Percentiles rank a stretch among this genome's conserved stretches.
Evolutionary conservation across 2,888 invertebrate species (phyloP).

Genomic region (Calliopum simillimum): DNA sequence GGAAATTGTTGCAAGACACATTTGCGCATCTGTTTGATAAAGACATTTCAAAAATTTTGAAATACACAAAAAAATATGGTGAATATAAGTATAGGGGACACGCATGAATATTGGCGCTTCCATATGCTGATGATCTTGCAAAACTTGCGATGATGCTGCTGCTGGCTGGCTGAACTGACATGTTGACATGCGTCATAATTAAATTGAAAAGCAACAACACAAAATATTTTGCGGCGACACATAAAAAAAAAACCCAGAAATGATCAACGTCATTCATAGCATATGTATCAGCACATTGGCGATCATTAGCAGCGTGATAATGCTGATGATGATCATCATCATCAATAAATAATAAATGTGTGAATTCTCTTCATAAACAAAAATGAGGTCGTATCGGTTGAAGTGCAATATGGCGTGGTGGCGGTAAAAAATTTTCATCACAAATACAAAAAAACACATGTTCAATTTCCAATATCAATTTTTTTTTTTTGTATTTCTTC

Average conservation of each 20-base stretch:
- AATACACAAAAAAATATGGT: too few relatives aligned
- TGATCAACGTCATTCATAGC: too few relatives aligned
- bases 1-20: conserved; percentile 21
- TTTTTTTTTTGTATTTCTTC: background rate
- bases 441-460: background rate
- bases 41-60: background rate
- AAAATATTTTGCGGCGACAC: background rate
- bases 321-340: background rate
- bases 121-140: too few relatives aligned
- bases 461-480: too few relatives aligned
- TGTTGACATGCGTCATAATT: background rate
- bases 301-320: background rate
- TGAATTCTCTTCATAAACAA: too few relatives aligned
- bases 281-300: too few relatives aligned
- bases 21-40: conserved; percentile 36
- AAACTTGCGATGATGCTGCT: too few relatives aligned
- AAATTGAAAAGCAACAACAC: conserved; percentile 11
- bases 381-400: conserved; percentile 31
- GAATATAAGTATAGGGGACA: too few relatives aligned
- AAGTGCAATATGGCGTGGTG: conserved; percentile 5
- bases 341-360: too few relatives aligned
- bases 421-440: background rate
- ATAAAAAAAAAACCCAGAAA: too few relatives aligned
- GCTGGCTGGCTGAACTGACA: too few relatives aligned
- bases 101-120: too few relatives aligned